Base-by-base conservation (phyloP, 2,113 vertebrate species). In the Bettongia penicillata region DNA sequence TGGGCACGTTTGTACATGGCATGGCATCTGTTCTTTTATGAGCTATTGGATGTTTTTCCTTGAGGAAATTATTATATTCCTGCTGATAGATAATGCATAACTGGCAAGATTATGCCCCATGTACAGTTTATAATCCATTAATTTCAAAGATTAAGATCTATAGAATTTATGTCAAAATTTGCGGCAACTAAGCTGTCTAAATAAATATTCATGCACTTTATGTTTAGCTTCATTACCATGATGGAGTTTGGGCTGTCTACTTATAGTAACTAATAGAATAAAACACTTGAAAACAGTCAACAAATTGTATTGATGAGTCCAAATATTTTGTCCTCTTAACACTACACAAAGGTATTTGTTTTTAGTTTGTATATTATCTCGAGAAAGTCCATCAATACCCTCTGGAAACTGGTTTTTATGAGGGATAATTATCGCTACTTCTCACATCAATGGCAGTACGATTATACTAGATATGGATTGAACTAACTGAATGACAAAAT, bases 281-380 rank as follows among this genome's bases (percentile, higher is more conserved):
- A 3, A 61, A 14, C 3, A 37, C 11, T 37, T 84, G 96, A 37
- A 3, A 92, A 90, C 90, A 92, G 37, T 61, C 31, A 28, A 1
- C 10, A 92, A 49, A 26, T 48, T 95, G 94, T 90, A 48, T 92
- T 37, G 92, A 93, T 93, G 49, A 92, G 47, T 23, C 25, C 91
- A 4, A 9, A 8, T 1, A 52, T 89, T 53, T 51, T 11, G 24
- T 84, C 5, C 14, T 93, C 4, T 77, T 92, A 48, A 77, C 14
- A 52, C 48, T 48, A 48, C n/a, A n/a, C n/a, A n/a, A n/a, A n/a
- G 23, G 93, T 48, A 53, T 3, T 90, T 51, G 14, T 37, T 52
- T 90, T 93, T 51, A 24, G 93, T 91, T 94, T 6, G 50, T 61
- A 61, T 31, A 61, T 61, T 14, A 61, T 61, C 11, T 10, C 37